Conservation (phyloP, 2,113 vertebrate species). For the Artemisiospiza belli region DNA sequence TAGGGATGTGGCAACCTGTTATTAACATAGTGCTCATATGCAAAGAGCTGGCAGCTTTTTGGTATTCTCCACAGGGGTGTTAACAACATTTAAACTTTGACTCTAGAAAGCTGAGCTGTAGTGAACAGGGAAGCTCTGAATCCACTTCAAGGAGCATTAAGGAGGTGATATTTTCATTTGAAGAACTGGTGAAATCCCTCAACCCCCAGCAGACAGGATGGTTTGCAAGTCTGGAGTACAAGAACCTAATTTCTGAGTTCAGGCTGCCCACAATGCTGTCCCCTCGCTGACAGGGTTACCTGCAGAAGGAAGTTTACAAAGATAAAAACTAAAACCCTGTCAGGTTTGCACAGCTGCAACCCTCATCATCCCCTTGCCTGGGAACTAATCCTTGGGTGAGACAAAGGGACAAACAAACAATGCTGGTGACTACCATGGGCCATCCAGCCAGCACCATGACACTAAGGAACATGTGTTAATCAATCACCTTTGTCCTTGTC, state of each 20-base stretch:
- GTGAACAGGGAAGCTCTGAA: background rate
- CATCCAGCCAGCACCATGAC: background rate
- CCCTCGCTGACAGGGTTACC: rapidly evolving
- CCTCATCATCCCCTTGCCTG: background rate
- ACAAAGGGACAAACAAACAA: background rate
- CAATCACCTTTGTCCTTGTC: background rate
- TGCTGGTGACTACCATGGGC: background rate
- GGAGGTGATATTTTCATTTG: background rate
- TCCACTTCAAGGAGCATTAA: background rate
- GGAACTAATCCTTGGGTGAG: background rate
- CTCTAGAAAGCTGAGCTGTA: background rate
- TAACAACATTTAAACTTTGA: background rate
- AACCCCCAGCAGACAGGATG: background rate
- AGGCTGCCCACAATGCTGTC: rapidly evolving
- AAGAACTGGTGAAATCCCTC: background rate
- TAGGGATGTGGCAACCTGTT: background rate
- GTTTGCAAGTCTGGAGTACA: background rate
- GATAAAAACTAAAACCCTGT: background rate
- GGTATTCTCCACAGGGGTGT: background rate
- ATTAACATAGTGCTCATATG: background rate
- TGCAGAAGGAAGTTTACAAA: background rate
- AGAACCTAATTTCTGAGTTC: background rate
- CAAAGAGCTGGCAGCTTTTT: background rate
- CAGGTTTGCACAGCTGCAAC: background rate
- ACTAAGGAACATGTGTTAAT: background rate